Base-by-base conservation (phyloP, 2,113 vertebrate species). In the Pampusana beccarii region DNA sequence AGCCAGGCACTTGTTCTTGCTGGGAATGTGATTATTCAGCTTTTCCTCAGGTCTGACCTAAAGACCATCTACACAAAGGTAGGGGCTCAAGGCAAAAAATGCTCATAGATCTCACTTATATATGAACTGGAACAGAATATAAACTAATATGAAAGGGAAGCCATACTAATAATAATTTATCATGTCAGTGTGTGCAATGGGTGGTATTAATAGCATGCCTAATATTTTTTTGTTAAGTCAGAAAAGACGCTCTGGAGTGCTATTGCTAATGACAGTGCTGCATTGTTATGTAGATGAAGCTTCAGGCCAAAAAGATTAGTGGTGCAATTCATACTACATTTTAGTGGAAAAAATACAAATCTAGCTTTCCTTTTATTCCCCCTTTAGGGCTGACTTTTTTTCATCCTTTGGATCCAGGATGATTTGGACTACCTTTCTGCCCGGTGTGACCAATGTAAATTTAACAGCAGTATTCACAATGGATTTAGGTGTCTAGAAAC, bases 141-240 rank as follows among this genome's bases (percentile, higher is more conserved):
- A 80, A 80, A 78, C 36, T 50, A 54, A 40, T 3, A 7, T 65
- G 54, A 78, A 93, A 92, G 46, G 24, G 48, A 96, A 97, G 57
- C 58, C 90, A 77, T 81, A 82, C 23, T 88, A 87, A 95, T 89
- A 96, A 86, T 93, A 2, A 92, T 91, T 95, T 96, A 6, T 64
- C 13, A 38, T 5, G 8, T 92, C 86, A 82, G 5, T 60, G 40
- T 81, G 57, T 66, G 48, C 88, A 96, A 94, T 92, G 31, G 46
- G 34, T 80, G 40, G 23, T 61, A 87, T 93, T 73, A 94, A 96
- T 84, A 96, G 53, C 65, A 87, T 46, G 57, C 67, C 82, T 85
- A 91, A 91, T 94, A 90, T 81, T 92, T 97, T 44, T 46, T 92
- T 95, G 14, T 80, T 87, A 72, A 95, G 82, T 97, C 75, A 78